A percentile compares a stretch with the other conserved stretches of the same genome.
These are phyloP conservation scores for Stenurella melanura DNA, from an alignment of 2,888 invertebrate species.

Conservation along the genomic window DNA sequence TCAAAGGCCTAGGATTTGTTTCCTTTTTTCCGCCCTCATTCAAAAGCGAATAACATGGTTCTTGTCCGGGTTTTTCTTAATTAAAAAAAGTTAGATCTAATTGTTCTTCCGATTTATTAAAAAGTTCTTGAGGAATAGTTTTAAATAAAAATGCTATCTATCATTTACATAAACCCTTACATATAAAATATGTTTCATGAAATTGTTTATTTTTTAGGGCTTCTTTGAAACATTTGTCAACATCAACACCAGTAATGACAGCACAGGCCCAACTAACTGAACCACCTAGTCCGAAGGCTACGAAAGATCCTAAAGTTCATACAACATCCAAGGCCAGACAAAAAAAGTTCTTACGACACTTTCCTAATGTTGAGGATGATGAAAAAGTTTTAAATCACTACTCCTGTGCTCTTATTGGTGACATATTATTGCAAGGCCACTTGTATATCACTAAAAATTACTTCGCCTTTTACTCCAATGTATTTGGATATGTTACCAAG, in stretches of 20 bases:
- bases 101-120: too few species aligned
- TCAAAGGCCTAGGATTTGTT: too few species aligned
- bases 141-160: too few species aligned
- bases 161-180: too few species aligned
- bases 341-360: conserved; percentile 92
- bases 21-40: too few species aligned
- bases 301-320: conserved; percentile 70
- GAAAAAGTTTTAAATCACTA: conserved; percentile 93
- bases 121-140: too few species aligned
- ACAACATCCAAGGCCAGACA: conserved; percentile 84
- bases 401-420: conserved; percentile 94
- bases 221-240: conserved; percentile 77
- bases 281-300: conserved; percentile 71
- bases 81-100: too few species aligned
- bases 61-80: too few species aligned
- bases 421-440: conserved; percentile 93
- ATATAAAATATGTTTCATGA: too few species aligned
- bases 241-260: conserved; percentile 75
- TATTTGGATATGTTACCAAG: conserved; percentile 95
- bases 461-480: conserved; percentile 97
- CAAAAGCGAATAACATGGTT: too few species aligned
- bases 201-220: too few species aligned
- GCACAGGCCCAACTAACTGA: conserved; percentile 71
- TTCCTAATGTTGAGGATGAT: conserved; percentile 87
- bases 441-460: conserved; percentile 95